These are phyloP conservation scores for Psephotus haematonotus DNA, from an alignment of 2,113 vertebrate species.

Conservation along the genomic window DNA sequence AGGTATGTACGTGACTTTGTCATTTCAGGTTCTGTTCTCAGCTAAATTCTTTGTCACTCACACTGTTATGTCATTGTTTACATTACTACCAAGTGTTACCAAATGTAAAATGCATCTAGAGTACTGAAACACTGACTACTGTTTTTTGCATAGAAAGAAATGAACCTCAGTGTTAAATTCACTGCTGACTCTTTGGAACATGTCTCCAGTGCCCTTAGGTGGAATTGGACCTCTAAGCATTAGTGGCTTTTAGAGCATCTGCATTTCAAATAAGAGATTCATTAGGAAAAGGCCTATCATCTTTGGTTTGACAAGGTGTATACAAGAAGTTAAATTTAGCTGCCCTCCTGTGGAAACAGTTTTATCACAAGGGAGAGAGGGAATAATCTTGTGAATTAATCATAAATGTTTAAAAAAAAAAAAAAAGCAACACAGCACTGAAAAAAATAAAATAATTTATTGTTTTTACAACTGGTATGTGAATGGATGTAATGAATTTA, in stretches of 20 bases:
- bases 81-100: neutral
- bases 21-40: neutral
- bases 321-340: slow-evolving; percentile 1
- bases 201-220: neutral
- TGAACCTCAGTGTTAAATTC: neutral
- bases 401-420: slow-evolving; percentile 46
- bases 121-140: neutral
- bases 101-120: neutral
- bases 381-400: slow-evolving; percentile 63
- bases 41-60: neutral
- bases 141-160: neutral
- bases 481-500: slow-evolving; percentile 91
- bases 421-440: slow-evolving; percentile 90
- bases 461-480: slow-evolving; percentile 96
- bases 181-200: neutral
- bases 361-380: slow-evolving; percentile 69
- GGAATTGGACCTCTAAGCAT: neutral
- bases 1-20: neutral
- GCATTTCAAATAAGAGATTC: neutral
- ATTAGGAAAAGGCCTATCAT: neutral
- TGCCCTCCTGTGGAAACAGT: slow-evolving; percentile 78
- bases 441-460: slow-evolving; percentile 97
- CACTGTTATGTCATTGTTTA: slow-evolving; percentile 12
- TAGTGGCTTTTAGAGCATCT: neutral
- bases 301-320: neutral